These are phyloP conservation scores for Drosophila kikkawai DNA, from an alignment of 1,140 invertebrate species.

Conservation along the genomic window DNA sequence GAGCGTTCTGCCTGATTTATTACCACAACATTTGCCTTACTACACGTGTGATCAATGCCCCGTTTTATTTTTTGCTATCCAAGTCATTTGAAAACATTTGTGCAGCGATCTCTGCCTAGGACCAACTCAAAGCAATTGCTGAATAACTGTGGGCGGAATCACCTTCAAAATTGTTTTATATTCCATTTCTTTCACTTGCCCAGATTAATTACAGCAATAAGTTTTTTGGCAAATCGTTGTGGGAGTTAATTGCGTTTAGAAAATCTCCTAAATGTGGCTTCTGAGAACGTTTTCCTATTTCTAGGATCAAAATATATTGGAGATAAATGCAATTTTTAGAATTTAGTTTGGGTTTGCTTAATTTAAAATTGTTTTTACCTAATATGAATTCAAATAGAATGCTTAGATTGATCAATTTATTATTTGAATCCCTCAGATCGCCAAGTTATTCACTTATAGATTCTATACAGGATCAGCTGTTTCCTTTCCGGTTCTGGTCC, in stretches of 20 bases:
- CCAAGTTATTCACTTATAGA: neutral
- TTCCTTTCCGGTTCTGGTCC: constrained; percentile 31
- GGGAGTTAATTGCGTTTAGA: constrained; percentile 20
- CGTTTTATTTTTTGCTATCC: constrained; percentile 18
- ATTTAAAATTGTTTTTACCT: neutral
- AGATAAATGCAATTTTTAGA: neutral
- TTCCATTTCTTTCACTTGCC: constrained; percentile 1
- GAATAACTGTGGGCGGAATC: constrained; percentile 22
- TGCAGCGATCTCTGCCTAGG: constrained; percentile 11
- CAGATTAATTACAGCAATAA: constrained; percentile 29
- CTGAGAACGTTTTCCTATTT: neutral
- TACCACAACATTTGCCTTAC: constrained; percentile 11
- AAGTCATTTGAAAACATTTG: constrained; percentile 43
- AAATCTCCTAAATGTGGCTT: neutral
- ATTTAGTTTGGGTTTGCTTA: neutral
- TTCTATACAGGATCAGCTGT: neutral
- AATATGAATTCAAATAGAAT: neutral
- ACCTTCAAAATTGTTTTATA: constrained; percentile 26
- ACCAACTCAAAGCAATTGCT: constrained; percentile 13
- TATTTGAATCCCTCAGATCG: no score
- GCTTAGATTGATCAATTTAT: neutral
- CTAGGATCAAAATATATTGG: neutral
- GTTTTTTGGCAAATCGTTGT: constrained; percentile 9
- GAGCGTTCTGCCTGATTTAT: constrained; percentile 40
- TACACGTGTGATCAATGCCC: constrained; percentile 41